Conservation (phyloP, 2,113 vertebrate species). For the Amphilophus citrinellus region DNA sequence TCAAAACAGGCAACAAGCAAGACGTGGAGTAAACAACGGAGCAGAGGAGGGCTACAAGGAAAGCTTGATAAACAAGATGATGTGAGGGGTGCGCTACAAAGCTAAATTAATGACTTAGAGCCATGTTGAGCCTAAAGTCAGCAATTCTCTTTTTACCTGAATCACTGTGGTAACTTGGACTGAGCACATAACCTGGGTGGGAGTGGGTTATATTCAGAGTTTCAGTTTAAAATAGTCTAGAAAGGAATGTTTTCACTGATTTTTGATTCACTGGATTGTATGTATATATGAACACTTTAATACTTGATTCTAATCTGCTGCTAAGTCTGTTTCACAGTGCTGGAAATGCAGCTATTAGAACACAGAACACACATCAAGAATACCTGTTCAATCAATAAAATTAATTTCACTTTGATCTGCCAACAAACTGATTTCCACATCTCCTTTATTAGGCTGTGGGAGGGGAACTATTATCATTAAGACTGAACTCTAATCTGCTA, state of each 20-base stretch:
- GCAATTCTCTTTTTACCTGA: neutral
- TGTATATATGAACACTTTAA: no score
- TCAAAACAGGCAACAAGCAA: neutral
- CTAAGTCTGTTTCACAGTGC: neutral
- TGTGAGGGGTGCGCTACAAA: neutral
- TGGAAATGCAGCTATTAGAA: neutral
- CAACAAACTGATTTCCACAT: no score
- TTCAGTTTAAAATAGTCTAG: neutral
- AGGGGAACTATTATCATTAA: no score
- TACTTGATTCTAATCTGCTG: no score
- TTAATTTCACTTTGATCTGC: no score
- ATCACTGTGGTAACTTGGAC: neutral
- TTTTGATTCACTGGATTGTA: no score
- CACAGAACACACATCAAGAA: no score
- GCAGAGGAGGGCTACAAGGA: neutral
- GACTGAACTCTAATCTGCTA: no score
- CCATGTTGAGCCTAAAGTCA: neutral
- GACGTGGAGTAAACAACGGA: neutral
- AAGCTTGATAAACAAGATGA: neutral
- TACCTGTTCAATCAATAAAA: no score
- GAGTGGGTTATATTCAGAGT: neutral
- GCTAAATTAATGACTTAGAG: neutral
- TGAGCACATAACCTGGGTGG: neutral
- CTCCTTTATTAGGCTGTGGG: no score
- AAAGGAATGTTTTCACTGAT: no score